These are phyloP conservation scores for Euleptes europaea DNA, from an alignment of 2,113 vertebrate species.

Conservation along the genomic window DNA sequence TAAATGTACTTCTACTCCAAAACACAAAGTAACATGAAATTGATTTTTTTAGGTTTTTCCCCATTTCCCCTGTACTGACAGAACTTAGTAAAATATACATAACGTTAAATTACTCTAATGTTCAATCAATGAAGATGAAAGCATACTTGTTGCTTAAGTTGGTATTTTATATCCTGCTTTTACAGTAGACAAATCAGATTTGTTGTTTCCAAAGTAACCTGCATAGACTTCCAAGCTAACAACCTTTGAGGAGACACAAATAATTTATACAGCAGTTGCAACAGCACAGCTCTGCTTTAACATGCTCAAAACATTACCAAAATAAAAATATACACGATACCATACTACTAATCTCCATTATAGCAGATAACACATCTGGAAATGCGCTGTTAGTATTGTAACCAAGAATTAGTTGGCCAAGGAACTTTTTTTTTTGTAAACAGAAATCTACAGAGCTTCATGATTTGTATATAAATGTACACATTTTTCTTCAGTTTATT, in stretches of 20 bases:
- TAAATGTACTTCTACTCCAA: background rate
- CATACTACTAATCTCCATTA: background rate
- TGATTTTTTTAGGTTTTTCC: background rate
- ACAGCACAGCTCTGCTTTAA: background rate
- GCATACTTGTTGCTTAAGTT: background rate
- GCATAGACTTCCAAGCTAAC: background rate
- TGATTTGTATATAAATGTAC: fast-evolving
- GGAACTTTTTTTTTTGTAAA: background rate
- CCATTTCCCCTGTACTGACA: background rate
- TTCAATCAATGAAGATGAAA: background rate
- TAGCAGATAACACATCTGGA: background rate
- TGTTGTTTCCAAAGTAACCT: background rate
- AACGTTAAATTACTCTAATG: background rate
- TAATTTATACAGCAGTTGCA: background rate
- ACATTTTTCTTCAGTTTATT: background rate
- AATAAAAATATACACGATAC: background rate
- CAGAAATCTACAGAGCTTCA: background rate
- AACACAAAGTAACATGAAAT: background rate
- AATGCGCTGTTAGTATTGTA: background rate
- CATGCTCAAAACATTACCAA: background rate
- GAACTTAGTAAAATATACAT: background rate
- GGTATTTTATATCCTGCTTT: background rate
- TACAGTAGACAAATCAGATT: background rate
- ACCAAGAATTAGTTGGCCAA: background rate
- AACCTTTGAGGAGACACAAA: background rate